Base-by-base conservation (phyloP, 2,797 vertebrate genomes). In the Apogon talboti region DNA sequence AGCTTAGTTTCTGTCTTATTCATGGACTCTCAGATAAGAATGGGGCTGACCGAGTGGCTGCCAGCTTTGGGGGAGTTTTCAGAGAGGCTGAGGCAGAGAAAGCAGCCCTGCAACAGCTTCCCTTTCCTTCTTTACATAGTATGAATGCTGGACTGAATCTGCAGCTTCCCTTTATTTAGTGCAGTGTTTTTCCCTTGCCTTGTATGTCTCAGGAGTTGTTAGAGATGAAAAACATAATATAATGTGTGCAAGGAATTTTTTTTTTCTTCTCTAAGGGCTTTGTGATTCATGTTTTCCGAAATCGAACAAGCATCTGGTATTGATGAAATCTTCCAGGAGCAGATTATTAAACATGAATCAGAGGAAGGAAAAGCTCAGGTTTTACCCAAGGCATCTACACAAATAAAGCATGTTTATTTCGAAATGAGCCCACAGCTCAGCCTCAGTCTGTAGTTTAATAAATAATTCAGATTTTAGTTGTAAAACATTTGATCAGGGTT, bases 51-150 rank as follows among this genome's bases (percentile, higher is more conserved):
- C 0, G 21, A 42, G 2, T 50, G 15, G 33, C 19, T 24, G 13
- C 0, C 2, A 5, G 3, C 44, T 64, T 16, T 43, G 14, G 30
- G 4, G 63, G 40, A 51, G 15, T 49, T 15, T 35, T 6, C 1
- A 0, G 24, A 16, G 28, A 38, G 16, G 13, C 12, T 6, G 44
- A 59, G 59, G 71, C 47, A 3, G 82, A 76, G 55, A 63, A 79
- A 84, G 76, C 72, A 71, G 82, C 56, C 13, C 4, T 30, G 64
- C 74, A 50, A 63, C 76, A 53, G 61, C 4, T 0, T 3, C 4
- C 38, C 7, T 37, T 64, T 79, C 59, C 66, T 79, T 77, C 70
- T 82, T 82, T 14, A 58, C 79, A 64, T 46, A 79, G 69, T 66
- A 52, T 28, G 2, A 40, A 0, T 48, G 28, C 59, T 11, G 15